Percentiles rank a stretch among this genome's conserved stretches.
Evolutionary conservation across 2,797 vertebrate genomes (phyloP).

Genomic region (Morelia viridis): DNA sequence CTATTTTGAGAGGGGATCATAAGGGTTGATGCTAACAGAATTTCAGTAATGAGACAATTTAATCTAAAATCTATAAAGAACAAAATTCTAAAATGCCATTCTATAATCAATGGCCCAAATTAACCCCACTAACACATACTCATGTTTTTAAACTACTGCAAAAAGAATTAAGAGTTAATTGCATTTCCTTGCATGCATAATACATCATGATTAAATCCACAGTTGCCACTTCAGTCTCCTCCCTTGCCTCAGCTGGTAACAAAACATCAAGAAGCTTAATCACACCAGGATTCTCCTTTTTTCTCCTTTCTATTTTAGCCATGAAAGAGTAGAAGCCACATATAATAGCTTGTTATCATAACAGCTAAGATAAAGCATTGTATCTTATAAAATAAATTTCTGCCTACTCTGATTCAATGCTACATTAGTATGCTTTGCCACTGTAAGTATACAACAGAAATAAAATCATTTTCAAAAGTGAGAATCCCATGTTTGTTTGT

Average conservation of each 20-base stretch:
- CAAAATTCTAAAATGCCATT: conserved; percentile 25
- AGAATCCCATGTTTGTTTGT: conserved; percentile 1
- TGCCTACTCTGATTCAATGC: conserved; percentile 3
- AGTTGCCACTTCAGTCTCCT: conserved; percentile 17
- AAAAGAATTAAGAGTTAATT: conserved; percentile 50
- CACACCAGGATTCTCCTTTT: conserved; percentile 21
- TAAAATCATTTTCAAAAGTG: conserved; percentile 6
- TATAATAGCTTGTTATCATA: conserved; percentile 16
- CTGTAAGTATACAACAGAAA: conserved; percentile 17
- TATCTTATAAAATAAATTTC: conserved; percentile 27
- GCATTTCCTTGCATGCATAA: conserved; percentile 35
- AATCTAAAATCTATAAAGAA: conserved; percentile 14
- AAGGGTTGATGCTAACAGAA: conserved; percentile 26
- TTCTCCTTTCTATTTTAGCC: conserved; percentile 31
- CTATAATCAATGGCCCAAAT: conserved; percentile 45
- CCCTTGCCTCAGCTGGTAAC: conserved; percentile 47
- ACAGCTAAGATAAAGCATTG: conserved; percentile 24
- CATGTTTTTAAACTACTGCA: conserved; percentile 21
- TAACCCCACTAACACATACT: conserved; percentile 27
- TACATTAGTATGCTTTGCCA: background rate
- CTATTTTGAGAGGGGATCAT: conserved; percentile 22
- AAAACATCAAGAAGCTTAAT: conserved; percentile 52
- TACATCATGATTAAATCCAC: conserved; percentile 42
- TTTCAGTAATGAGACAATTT: conserved; percentile 44
- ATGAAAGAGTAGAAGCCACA: conserved; percentile 34